These are phyloP conservation scores for Myanophis thanlyinensis DNA, from an alignment of 2,113 vertebrate species.

Conservation along the genomic window DNA sequence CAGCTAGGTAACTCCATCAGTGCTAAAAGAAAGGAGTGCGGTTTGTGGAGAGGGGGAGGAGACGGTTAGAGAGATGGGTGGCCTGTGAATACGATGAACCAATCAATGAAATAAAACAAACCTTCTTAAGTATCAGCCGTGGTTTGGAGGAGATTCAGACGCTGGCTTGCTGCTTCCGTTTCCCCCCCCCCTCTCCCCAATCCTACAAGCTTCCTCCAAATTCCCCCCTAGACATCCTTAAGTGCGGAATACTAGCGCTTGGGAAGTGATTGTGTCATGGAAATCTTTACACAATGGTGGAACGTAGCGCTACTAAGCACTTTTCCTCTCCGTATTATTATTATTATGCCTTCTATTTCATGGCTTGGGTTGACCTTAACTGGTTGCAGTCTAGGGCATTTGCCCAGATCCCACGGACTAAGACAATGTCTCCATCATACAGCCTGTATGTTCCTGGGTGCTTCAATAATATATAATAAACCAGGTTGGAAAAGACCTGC, in stretches of 20 bases:
- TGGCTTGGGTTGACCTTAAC: slow-evolving; percentile 37
- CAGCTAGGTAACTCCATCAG: no score
- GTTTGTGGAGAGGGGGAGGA: no score
- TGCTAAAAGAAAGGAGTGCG: no score
- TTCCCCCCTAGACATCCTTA: background rate
- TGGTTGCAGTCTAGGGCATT: slow-evolving; percentile 42
- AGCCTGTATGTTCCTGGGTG: background rate
- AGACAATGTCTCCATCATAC: slow-evolving; percentile 45
- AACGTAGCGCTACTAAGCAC: background rate
- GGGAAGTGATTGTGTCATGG: background rate
- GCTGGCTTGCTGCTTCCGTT: no score
- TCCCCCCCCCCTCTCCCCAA: no score
- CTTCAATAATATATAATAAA: slow-evolving; percentile 78
- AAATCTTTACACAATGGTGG: background rate
- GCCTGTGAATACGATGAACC: no score
- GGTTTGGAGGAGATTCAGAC: no score
- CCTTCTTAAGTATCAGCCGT: no score
- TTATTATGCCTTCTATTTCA: slow-evolving; percentile 17
- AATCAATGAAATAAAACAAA: no score
- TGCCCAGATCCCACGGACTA: slow-evolving; percentile 26
- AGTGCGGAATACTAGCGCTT: background rate
- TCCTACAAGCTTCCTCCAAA: no score
- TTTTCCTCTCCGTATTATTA: no score
- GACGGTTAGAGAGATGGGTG: no score
- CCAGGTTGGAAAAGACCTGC: slow-evolving; percentile 67